phyloP scores from a whole-genome alignment of 2,797 vertebrate species.

The Margarornis squamiger region DNA sequence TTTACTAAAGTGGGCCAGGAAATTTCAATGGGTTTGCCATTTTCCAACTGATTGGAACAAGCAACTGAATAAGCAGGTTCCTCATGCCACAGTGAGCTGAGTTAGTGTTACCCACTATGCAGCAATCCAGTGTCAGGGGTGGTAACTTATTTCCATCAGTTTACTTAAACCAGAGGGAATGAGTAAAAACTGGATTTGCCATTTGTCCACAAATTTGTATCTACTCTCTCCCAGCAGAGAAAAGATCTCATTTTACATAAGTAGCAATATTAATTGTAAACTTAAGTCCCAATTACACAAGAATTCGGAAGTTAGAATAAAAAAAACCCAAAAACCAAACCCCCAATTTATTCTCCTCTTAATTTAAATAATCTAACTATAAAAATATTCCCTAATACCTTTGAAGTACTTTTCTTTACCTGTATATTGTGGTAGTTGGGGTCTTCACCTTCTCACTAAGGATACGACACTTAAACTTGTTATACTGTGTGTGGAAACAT shows the following conservation, averaged over 20 bases:
- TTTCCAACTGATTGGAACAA: neutral
- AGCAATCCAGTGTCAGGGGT: neutral
- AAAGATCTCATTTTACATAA: neutral
- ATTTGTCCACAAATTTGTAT: neutral
- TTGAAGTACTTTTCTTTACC: conserved; percentile 72
- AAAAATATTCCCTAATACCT: neutral
- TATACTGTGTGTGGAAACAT: conserved; percentile 79
- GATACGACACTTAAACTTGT: conserved; percentile 95
- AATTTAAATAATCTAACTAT: neutral
- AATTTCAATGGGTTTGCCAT: neutral
- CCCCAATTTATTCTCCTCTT: neutral
- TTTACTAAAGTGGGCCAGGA: neutral
- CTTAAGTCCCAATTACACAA: neutral
- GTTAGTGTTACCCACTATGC: neutral
- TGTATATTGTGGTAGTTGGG: conserved; percentile 92
- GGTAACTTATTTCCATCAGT: neutral
- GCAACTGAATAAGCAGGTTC: neutral
- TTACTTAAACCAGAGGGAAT: neutral
- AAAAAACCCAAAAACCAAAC: neutral
- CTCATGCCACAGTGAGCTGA: neutral
- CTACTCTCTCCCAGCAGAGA: neutral
- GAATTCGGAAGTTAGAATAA: neutral
- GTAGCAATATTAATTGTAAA: neutral
- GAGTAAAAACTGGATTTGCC: neutral
- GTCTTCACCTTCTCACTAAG: conserved; percentile 92